phyloP scores from a whole-genome alignment of 2,113 vertebrate genomes.

The Thalassoma bifasciatum region DNA sequence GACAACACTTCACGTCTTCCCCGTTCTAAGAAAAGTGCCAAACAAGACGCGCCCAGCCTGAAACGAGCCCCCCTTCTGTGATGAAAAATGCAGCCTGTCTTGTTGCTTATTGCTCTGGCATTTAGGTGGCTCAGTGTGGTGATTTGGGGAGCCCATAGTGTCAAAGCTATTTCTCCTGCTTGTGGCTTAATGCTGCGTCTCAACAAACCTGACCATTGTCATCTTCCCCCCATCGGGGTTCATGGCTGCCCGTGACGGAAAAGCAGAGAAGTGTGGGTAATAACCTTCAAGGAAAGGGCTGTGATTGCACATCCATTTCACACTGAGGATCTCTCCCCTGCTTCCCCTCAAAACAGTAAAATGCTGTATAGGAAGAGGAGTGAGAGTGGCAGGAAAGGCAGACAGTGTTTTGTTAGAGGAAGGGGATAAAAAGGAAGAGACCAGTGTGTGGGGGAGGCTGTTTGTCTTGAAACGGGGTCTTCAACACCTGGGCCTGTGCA shows the following conservation, averaged over 20 bases:
- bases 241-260: constrained; percentile 71
- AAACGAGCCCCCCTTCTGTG: constrained; percentile 79
- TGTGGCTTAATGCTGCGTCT: constrained; percentile 77
- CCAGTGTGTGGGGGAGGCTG: constrained; percentile 29
- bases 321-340: constrained; percentile 70
- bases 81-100: constrained; percentile 78
- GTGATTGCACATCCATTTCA: constrained; percentile 82
- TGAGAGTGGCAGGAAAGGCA: constrained; percentile 58
- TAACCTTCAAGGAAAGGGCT: constrained; percentile 80
- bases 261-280: constrained; percentile 78
- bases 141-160: constrained; percentile 77
- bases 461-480: constrained; percentile 31
- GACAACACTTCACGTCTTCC: constrained; percentile 68
- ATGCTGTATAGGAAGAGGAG: constrained; percentile 64
- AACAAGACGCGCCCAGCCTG: constrained; percentile 55
- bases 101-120: constrained; percentile 78
- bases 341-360: constrained; percentile 69
- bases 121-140: constrained; percentile 77
- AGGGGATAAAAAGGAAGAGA: constrained; percentile 50
- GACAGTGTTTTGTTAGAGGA: constrained; percentile 64
- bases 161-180: constrained; percentile 79
- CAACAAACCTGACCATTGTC: constrained; percentile 83
- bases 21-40: constrained; percentile 71
- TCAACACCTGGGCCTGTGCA: constrained; percentile 12
- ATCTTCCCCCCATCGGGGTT: constrained; percentile 74